Conservation (phyloP, 2,797 vertebrate genomes). For the Pseudopleuronectes americanus region DNA sequence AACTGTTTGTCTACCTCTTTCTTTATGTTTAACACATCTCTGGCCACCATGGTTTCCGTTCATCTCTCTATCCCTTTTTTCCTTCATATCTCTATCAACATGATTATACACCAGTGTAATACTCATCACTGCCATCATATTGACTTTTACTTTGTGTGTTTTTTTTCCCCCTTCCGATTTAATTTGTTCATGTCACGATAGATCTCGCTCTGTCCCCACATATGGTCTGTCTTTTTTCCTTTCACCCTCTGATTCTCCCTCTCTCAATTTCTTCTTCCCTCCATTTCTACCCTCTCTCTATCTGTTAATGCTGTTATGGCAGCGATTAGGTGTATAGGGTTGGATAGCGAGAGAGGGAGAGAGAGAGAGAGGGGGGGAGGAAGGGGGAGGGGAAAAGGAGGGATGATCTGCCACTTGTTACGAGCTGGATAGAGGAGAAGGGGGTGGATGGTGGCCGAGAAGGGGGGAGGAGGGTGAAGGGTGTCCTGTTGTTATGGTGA, state of each 20-base stretch:
- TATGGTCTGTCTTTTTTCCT: constrained; percentile 36
- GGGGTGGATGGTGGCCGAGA: constrained; percentile 27
- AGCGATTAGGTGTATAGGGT: constrained; percentile 67
- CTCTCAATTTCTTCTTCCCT: constrained; percentile 14
- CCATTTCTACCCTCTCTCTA: constrained; percentile 43
- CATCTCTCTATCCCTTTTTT: neutral
- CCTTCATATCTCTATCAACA: neutral
- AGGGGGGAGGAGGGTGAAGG: constrained; percentile 23
- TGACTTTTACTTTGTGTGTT: constrained; percentile 4
- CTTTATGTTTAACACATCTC: constrained; percentile 1
- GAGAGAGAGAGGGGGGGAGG: constrained; percentile 11
- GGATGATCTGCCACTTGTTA: constrained; percentile 58
- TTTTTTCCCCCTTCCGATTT: neutral
- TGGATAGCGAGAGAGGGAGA: constrained; percentile 40
- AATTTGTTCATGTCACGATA: neutral
- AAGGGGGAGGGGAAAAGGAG: constrained; percentile 48
- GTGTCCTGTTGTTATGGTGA: constrained; percentile 80
- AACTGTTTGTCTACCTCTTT: constrained; percentile 10
- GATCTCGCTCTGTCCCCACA: constrained; percentile 27
- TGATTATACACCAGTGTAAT: neutral
- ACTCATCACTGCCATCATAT: constrained; percentile 11
- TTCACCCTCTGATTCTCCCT: constrained; percentile 41
- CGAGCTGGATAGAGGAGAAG: constrained; percentile 42
- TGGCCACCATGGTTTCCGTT: neutral
- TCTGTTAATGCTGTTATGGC: constrained; percentile 64